Evolutionary conservation across 2,797 vertebrate species (phyloP).

Genomic region (Nannoperca obscura): DNA sequence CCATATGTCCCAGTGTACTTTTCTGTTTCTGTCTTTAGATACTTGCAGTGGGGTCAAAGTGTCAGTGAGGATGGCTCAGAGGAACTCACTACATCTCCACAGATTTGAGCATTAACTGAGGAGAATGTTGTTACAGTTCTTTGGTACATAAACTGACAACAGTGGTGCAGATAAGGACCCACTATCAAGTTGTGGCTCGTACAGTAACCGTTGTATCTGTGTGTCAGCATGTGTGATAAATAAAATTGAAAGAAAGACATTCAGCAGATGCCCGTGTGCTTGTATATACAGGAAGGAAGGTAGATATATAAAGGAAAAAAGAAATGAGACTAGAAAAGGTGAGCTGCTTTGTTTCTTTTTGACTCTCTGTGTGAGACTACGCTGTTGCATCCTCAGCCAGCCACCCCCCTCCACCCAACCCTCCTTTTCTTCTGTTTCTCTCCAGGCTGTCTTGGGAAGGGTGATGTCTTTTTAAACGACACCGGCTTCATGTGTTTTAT

Average conservation of each 20-base stretch:
- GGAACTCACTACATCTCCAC: constrained; percentile 19
- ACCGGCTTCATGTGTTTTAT: constrained; percentile 67
- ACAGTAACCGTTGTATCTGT: not conserved
- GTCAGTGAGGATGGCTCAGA: constrained; percentile 37
- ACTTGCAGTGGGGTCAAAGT: constrained; percentile 40
- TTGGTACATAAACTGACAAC: constrained; percentile 28
- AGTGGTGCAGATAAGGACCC: constrained; percentile 3
- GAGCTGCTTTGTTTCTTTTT: constrained; percentile 42
- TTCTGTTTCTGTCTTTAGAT: constrained; percentile 39
- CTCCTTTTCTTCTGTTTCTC: constrained; percentile 50
- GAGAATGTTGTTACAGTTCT: constrained; percentile 21
- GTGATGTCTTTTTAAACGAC: constrained; percentile 72
- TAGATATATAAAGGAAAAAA: constrained; percentile 15
- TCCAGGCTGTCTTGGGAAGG: constrained; percentile 60
- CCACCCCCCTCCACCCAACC: constrained; percentile 5
- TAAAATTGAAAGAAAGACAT: not conserved
- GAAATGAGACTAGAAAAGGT: constrained; percentile 22
- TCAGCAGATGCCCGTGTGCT: constrained; percentile 24
- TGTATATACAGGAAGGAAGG: constrained; percentile 9
- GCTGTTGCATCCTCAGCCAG: constrained; percentile 25
- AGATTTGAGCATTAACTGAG: constrained; percentile 28
- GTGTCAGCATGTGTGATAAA: not conserved
- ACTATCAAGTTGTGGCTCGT: constrained; percentile 11
- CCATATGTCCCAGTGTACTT: constrained; percentile 52
- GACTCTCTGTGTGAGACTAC: constrained; percentile 28